Evolutionary conservation across 2,113 vertebrate species (phyloP).

Genomic region (Terrapene triunguis): DNA sequence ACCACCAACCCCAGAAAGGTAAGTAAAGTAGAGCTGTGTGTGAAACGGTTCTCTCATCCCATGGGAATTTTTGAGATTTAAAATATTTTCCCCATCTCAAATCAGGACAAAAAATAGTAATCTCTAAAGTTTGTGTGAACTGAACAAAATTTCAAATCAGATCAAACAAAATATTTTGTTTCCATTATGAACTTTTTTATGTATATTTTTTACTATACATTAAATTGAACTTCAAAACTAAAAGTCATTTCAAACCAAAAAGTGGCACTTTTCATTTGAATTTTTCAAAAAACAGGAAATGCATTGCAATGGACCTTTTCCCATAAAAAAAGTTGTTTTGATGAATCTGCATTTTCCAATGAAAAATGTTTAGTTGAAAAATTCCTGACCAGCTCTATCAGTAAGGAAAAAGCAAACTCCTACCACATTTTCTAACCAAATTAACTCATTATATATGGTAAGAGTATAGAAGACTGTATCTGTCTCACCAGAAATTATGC

Average conservation of each 20-base stretch:
- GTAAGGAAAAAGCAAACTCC: neutral
- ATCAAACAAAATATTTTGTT: neutral
- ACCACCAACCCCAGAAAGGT: neutral
- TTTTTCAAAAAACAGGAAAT: neutral
- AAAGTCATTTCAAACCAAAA: neutral
- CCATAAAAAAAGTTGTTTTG: neutral
- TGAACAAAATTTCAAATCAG: neutral
- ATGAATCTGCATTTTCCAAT: neutral
- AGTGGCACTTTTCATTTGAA: neutral
- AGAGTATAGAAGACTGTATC: neutral
- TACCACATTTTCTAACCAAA: neutral
- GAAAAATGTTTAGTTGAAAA: neutral
- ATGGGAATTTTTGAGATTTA: neutral
- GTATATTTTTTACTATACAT: neutral
- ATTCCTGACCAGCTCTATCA: neutral
- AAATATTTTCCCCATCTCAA: neutral
- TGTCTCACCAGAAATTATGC: neutral
- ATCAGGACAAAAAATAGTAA: neutral
- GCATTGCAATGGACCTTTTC: neutral
- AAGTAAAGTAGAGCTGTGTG: neutral
- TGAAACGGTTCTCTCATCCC: neutral
- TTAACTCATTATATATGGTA: neutral
- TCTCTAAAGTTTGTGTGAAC: neutral
- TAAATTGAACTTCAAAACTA: neutral
- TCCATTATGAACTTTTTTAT: neutral